Base-by-base conservation (phyloP, 2,888 invertebrate genomes). In the Helleia helle region DNA sequence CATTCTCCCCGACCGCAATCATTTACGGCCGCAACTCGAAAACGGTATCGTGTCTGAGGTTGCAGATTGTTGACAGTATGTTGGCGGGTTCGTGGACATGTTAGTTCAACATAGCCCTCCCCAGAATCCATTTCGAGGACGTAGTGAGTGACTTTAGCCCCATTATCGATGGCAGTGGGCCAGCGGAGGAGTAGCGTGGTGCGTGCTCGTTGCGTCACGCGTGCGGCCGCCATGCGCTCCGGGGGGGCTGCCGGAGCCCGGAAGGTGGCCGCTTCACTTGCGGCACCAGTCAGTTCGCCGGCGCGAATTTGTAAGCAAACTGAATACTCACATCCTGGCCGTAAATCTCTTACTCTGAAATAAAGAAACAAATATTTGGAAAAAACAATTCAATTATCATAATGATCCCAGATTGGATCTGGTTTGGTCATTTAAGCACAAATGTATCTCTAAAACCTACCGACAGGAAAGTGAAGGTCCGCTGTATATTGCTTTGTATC, bases 261-360 rank as follows among this genome's bases (percentile, higher is more conserved):
- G 80, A 96, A 95, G 53, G 90, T 90, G 44, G 91, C 89, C 41
- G 93, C 90, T 60, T 92, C 92, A 44, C 93, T 93, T 5, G 91
- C 89, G 26, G 89, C 88, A 38, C 94, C 94, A 49, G 90, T 89
- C 48, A 91, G 65, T 62, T 90, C 90, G 51, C 94, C 93, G 48
- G 92, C 74, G 58, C 91, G 89, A 54, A 93, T 93, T 72, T 92
- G 92, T 50, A 93, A 84, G 59, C 93, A 91, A 53, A 95, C 91
- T 45, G 91, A 90, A 76, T 95, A 96, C 65, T 94, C 93, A 65
- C 93, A 92, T n/a, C 93, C 94, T 8, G 96, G 95, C 66, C 91
- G 89, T 58, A 96, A 83, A 73, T 95, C 94, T 68, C 93, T 91
- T 48, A 96, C 91, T 55, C 85, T 85, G 62, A 2, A 48, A 48